Conservation (phyloP, 2,113 vertebrate species). For the Apteryx owenii region DNA sequence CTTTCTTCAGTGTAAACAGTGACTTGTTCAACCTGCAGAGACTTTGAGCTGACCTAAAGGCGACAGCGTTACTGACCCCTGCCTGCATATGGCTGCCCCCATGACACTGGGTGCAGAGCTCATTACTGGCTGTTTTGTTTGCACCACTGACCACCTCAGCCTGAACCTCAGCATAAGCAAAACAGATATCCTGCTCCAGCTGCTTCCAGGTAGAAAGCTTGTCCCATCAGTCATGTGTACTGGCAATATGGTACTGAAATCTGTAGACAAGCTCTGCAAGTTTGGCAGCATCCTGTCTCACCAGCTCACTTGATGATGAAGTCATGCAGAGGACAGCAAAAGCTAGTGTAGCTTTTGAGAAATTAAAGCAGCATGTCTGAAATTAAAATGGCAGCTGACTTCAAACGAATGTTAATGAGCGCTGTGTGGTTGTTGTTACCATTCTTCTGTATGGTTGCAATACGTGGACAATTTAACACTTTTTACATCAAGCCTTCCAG, state of each 20-base stretch:
- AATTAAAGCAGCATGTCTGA: neutral
- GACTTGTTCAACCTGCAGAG: neutral
- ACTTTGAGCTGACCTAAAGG: neutral
- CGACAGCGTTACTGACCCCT: rapidly evolving
- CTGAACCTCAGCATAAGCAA: neutral
- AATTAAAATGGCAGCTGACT: neutral
- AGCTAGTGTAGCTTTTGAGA: neutral
- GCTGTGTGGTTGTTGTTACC: neutral
- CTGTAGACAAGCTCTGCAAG: neutral
- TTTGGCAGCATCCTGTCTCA: neutral
- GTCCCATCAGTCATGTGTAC: neutral
- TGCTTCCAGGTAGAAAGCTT: neutral
- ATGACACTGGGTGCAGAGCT: neutral
- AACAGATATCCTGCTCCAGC: rapidly evolving
- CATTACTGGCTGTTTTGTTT: neutral
- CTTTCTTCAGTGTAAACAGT: neutral
- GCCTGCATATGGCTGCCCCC: neutral
- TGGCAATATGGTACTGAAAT: neutral
- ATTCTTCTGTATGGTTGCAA: neutral
- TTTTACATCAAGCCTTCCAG: neutral
- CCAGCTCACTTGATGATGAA: neutral
- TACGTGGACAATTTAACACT: neutral
- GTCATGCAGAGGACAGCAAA: neutral
- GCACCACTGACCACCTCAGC: neutral
- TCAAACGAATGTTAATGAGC: neutral